These are phyloP conservation scores for Bolinopsis microptera DNA, from an alignment of 37 sponge, comb jelly and placozoan species.

Conservation along the genomic window DNA sequence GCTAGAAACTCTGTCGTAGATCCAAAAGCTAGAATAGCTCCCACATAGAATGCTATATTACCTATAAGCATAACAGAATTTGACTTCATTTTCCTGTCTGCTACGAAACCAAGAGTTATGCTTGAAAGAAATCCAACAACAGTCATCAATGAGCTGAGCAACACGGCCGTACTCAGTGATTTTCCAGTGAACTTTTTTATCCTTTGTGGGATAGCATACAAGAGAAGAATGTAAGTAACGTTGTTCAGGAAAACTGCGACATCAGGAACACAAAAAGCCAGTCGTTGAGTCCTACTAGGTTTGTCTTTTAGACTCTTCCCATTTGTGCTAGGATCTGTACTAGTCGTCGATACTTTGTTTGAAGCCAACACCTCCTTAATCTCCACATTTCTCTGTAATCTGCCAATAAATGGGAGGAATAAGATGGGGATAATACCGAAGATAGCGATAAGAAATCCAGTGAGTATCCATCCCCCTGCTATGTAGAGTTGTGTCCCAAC, in stretches of 20 bases:
- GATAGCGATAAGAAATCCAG: background rate
- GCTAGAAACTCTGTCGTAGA: background rate
- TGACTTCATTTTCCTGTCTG: background rate
- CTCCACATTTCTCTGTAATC: background rate
- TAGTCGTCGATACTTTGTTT: background rate
- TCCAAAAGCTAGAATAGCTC: background rate
- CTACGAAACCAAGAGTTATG: background rate
- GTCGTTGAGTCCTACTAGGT: background rate
- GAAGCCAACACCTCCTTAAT: background rate
- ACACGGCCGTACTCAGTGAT: background rate
- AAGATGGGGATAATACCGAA: background rate
- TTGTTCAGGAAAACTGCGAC: background rate
- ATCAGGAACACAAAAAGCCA: background rate
- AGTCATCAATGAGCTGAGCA: background rate
- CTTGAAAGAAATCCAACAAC: background rate
- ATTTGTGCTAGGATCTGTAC: background rate
- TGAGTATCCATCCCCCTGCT: background rate
- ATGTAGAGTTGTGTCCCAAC: background rate
- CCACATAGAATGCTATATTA: background rate
- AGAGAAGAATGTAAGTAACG: background rate
- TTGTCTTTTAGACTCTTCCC: background rate
- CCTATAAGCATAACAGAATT: background rate
- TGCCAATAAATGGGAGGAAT: background rate
- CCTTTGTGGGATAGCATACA: background rate
- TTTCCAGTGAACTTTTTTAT: background rate